phyloP scores from a whole-genome alignment of 2,113 vertebrate genomes.

The Pelecanus crispus region DNA sequence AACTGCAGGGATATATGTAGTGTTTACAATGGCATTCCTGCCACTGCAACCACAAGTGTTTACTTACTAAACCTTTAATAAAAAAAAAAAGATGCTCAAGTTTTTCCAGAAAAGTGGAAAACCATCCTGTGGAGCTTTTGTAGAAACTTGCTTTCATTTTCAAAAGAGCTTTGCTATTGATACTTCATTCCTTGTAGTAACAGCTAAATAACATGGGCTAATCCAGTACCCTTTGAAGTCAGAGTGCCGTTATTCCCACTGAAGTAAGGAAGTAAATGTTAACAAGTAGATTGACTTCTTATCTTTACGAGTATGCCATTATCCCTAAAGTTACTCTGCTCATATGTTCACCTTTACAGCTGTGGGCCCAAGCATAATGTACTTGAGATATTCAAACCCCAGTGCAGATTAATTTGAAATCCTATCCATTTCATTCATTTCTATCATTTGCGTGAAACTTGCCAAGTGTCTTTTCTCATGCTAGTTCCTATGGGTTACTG shows the following conservation, averaged over 20 bases:
- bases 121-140: not conserved
- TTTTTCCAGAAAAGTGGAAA: not conserved
- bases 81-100: not conserved
- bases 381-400: not conserved
- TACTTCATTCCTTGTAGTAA: not conserved
- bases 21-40: not conserved
- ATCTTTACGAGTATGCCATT: not conserved
- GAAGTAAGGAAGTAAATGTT: not conserved
- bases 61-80: not conserved
- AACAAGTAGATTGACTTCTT: not conserved
- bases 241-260: not conserved
- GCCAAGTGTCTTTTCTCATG: not conserved
- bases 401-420: not conserved
- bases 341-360: not conserved
- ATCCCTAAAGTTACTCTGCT: not conserved
- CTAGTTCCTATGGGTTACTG: not conserved
- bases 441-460: not conserved
- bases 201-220: not conserved
- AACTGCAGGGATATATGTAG: not conserved
- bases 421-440: not conserved
- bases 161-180: not conserved
- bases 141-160: not conserved
- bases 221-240: not conserved
- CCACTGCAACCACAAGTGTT: not conserved
- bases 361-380: not conserved